These are phyloP conservation scores for Blera fallax DNA, from an alignment of 2,888 invertebrate genomes.

Conservation along the genomic window DNA sequence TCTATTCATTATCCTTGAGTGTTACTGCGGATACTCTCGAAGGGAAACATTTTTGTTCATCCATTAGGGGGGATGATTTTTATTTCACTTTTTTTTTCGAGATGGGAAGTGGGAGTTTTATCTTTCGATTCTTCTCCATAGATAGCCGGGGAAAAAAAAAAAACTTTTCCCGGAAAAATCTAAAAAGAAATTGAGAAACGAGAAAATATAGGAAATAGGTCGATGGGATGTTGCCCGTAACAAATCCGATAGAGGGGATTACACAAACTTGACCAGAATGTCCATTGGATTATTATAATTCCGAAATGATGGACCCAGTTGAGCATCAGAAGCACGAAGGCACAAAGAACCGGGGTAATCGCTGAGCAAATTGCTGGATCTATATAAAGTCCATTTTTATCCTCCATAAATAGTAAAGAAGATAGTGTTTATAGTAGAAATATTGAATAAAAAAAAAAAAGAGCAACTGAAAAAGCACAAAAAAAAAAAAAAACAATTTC, in stretches of 20 bases:
- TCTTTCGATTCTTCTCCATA: not conserved
- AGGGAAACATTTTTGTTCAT: not conserved
- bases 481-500: constrained; percentile 47
- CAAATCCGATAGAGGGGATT: constrained; percentile 53
- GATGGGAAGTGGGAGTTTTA: not conserved
- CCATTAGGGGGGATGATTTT: constrained; percentile 23
- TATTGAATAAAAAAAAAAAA: constrained; percentile 50
- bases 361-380: constrained; percentile 63
- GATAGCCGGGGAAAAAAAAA: not conserved
- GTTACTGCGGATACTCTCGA: constrained; percentile 5
- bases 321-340: constrained; percentile 6
- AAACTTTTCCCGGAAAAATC: not conserved
- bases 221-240: constrained; percentile 40
- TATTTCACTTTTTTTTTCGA: constrained; percentile 27
- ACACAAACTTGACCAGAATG: constrained; percentile 63
- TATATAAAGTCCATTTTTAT: constrained; percentile 48
- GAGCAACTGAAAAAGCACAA: constrained; percentile 18
- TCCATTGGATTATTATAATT: constrained; percentile 63
- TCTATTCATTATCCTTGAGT: constrained; percentile 40
- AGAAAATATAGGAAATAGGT: constrained; percentile 29
- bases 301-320: constrained; percentile 54
- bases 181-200: not conserved
- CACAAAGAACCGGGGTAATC: constrained; percentile 48
- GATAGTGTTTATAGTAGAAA: constrained; percentile 52
- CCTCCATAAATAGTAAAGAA: constrained; percentile 53